phyloP scores from a whole-genome alignment of 1,140 invertebrate genomes.

The Popillia japonica region DNA sequence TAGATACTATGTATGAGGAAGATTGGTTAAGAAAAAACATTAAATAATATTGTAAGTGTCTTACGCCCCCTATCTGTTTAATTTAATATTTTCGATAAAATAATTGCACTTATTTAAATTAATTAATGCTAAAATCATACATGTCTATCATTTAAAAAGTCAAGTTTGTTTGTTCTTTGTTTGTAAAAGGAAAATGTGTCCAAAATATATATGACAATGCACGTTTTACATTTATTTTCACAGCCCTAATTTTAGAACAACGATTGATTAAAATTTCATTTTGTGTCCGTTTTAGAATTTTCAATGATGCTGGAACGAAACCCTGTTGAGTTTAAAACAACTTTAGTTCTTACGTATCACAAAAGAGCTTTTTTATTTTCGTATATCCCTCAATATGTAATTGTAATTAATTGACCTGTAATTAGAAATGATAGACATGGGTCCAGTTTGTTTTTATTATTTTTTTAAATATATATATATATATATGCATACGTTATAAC shows the following conservation, averaged over 20 bases:
- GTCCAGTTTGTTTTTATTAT: slow-evolving; percentile 20
- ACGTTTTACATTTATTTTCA: slow-evolving; percentile 24
- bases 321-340: neutral
- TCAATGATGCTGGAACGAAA: neutral
- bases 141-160: slow-evolving; percentile 19
- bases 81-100: neutral
- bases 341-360: neutral
- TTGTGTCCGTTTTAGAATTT: neutral
- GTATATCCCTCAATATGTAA: slow-evolving; percentile 18
- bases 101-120: slow-evolving; percentile 2
- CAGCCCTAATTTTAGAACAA: slow-evolving; percentile 33
- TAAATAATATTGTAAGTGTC: neutral
- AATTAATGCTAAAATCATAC: slow-evolving; percentile 16
- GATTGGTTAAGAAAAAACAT: neutral
- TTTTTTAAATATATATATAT: too few relatives aligned
- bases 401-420: slow-evolving; percentile 9
- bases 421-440: slow-evolving; percentile 25
- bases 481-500: neutral
- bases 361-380: neutral
- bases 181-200: neutral
- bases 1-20: neutral
- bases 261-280: neutral
- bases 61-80: neutral
- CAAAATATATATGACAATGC: too few relatives aligned
- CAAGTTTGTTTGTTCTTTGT: too few relatives aligned